A percentile compares a stretch with the other conserved stretches of the same genome.
Evolutionary conservation across 2,888 invertebrate genomes (phyloP).

Genomic region (Polydrusus pterygomalis): DNA sequence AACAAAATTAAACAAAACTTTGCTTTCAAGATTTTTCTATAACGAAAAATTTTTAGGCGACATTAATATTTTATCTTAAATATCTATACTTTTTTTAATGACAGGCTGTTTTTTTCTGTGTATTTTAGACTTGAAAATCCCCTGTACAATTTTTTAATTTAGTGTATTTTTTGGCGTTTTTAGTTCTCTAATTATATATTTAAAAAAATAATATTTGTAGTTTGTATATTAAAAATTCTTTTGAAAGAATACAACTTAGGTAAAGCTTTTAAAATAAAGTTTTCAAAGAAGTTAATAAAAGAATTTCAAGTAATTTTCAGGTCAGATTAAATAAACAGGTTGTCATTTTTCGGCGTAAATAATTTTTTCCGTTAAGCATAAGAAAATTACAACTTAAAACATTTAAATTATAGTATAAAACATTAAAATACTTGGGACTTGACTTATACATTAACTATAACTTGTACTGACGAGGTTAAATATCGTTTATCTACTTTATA

Average conservation of each 20-base stretch:
- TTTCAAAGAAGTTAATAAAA: too few species aligned
- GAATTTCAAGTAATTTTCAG: neutral
- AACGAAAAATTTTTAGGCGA: constrained; percentile 45
- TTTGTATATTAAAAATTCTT: too few species aligned
- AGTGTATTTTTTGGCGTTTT: too few species aligned
- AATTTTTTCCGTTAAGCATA: neutral
- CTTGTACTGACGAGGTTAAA: constrained; percentile 48
- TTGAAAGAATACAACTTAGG: too few species aligned
- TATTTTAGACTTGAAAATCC: too few species aligned
- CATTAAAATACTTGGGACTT: constrained; percentile 24
- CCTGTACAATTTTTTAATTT: too few species aligned
- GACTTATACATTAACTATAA: constrained; percentile 18
- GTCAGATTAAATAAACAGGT: neutral
- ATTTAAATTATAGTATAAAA: constrained; percentile 17
- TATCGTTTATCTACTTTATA: constrained; percentile 33
- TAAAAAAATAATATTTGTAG: too few species aligned
- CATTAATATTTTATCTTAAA: constrained; percentile 14
- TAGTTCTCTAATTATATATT: too few species aligned
- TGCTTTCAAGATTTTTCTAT: constrained; percentile 41
- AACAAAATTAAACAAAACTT: constrained; percentile 29
- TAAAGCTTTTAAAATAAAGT: too few species aligned
- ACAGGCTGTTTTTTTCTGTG: neutral
- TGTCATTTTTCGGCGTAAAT: neutral
- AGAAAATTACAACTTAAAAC: constrained; percentile 2
- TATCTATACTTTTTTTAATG: constrained; percentile 12